Evolutionary conservation across 1,140 invertebrate genomes (phyloP), one percentile per base, ranked within the genome.

Genomic region (Drosophila fuyamai): DNA sequence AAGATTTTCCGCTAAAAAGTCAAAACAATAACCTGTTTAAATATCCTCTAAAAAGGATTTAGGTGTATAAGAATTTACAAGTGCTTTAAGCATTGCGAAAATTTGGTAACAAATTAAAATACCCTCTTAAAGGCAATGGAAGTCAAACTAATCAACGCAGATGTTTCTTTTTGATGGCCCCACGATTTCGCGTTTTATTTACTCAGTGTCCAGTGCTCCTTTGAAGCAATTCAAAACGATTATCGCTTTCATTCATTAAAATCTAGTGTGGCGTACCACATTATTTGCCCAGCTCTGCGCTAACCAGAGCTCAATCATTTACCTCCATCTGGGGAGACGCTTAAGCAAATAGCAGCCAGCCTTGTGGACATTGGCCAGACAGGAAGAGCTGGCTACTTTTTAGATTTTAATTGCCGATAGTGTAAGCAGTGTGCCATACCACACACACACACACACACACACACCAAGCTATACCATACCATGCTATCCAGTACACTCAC

Each of bases 391-490:
- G 84, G 44, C 70, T 80, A 47, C 81, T 80, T 89, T 86, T 84
- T 79, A 89, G 84, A 89, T 89, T 89, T 89, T 84, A 89, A 89
- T 89, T 89, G 88, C 74, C 85, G 84, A 89, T 89, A 84, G 67
- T 77, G 73, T 72, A 62, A 51, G 68, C 75, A 63, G 51, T 68
- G 53, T 53, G 43, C 65, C 58, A 27, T 36, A 5, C 7, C 32
- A 53, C 9, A n/a, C 40, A 14, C 13, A 29, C 13, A 7, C 38
- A n/a, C 38, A 40, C 38, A 1, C 56, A 50, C 56, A 58, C 14
- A 13, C 23, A 47, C 40, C n/a, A n/a, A n/a, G 8, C 38, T 36
- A 41, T 5, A 55, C 56, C 47, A 14, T 8, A 18, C 8, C 44
- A 44, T 32, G 1, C 6, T 7, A 7, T 32, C 5, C 43, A 3